Evolutionary conservation across 1,140 invertebrate species (phyloP), one percentile per base, ranked within the genome.

Genomic region (Agrypnia vestita): DNA sequence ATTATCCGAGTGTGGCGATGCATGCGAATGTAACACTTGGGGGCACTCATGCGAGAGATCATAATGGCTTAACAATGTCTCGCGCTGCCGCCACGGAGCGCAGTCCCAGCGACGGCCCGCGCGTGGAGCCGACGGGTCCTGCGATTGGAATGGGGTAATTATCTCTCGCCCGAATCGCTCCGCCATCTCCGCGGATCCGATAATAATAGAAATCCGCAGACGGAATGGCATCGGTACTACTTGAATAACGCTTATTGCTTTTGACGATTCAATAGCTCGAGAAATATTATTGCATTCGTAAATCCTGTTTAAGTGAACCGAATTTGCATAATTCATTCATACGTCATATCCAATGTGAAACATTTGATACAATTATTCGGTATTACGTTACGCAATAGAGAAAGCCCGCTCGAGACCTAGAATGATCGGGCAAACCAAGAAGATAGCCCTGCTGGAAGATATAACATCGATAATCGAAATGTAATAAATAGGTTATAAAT

Each of bases 1-100:
- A 78, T 78, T 78, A 78, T 67, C 61, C 76, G 62, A 21, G 62
- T 67, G 76, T 55, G 76, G 62, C 76, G 76, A 78, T 78, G 76
- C 76, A 69, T 51, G 17, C 47, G 43, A 78, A 44, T 78, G 61
- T 67, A 67, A 56, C 62, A 78, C 76, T 78, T 78, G 76, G 47
- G 76, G 8, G 55, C 62, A 17, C 46, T 35, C 61, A 78, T 47
- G 55, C 76, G 76, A 78, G 76, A 78, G 61, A 78, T 78, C 76
- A 78, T 78, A 78, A 78, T 78, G 76, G 76, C 76, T 78, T 67
- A 67, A 67, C 76, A 78, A 78, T 64, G 76, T 75, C 73, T 75
- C 73, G 73, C 73, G 73, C 51, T 73, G 44, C 46, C 49, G 49
- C 49, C 11, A 44, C 67, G 51, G 62, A 46, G 61, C 76, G 62